phyloP scores from a whole-genome alignment of 2,888 invertebrate species.

The Drosophila percnosoma region DNA sequence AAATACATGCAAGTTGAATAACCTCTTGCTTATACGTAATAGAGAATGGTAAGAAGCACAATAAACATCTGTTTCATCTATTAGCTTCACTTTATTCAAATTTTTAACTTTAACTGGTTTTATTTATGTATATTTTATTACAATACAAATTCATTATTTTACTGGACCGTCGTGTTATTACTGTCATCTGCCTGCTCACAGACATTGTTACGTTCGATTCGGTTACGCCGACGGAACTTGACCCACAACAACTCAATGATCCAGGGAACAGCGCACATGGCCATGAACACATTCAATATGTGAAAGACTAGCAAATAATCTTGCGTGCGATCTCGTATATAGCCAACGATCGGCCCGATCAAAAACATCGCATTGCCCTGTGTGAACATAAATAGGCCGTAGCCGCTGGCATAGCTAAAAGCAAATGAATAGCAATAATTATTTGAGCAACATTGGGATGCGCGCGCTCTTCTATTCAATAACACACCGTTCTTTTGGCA shows the following conservation, averaged over 20 bases:
- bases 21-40: not conserved
- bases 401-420: constrained; percentile 88
- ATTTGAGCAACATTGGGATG: not conserved
- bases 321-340: constrained; percentile 87
- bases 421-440: not conserved
- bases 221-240: constrained; percentile 73
- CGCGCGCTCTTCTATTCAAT: not conserved
- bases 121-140: constrained; percentile 1
- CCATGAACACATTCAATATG: constrained; percentile 88
- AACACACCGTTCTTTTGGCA: constrained; percentile 86
- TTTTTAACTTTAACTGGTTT: not conserved
- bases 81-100: not conserved
- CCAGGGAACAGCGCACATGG: constrained; percentile 90
- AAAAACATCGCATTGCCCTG: constrained; percentile 89
- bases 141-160: not conserved
- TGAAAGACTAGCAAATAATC: constrained; percentile 89
- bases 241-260: constrained; percentile 86
- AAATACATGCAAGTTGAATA: not conserved
- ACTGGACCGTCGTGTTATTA: constrained; percentile 15
- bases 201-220: constrained; percentile 63
- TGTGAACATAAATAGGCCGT: constrained; percentile 90
- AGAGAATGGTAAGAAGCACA: not conserved
- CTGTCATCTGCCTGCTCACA: constrained; percentile 27
- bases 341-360: constrained; percentile 90
- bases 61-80: not conserved